phyloP scores from a whole-genome alignment of 2,888 invertebrate species.

The Pelosia muscerda region DNA sequence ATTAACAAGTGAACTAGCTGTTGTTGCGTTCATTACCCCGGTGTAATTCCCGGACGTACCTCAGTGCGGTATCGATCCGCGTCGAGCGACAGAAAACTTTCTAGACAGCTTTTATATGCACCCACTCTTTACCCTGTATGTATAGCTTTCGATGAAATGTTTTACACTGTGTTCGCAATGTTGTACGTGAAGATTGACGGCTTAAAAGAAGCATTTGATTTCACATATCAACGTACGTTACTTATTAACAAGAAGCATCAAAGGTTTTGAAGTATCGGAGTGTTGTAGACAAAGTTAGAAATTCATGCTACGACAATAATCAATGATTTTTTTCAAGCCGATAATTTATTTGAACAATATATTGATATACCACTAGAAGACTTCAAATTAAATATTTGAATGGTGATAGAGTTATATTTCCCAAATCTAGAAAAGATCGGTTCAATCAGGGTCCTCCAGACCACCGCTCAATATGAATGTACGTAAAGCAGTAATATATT shows the following conservation, averaged over 20 bases:
- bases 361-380: no score
- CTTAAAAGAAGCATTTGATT: conserved; percentile 48
- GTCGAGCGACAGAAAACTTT: conserved; percentile 86
- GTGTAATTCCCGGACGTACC: conserved; percentile 77
- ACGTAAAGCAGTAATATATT: not conserved
- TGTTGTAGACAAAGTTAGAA: not conserved
- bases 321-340: not conserved
- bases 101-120: conserved; percentile 88
- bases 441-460: not conserved
- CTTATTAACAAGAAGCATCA: not conserved
- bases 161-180: conserved; percentile 54
- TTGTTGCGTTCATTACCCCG: conserved; percentile 76
- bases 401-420: not conserved
- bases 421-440: not conserved
- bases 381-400: not conserved
- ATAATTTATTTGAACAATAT: not conserved
- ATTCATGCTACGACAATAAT: not conserved
- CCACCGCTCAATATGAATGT: not conserved
- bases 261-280: not conserved
- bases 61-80: conserved; percentile 81
- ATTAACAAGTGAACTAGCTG: conserved; percentile 76
- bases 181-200: conserved; percentile 45
- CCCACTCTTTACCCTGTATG: conserved; percentile 80
- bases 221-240: conserved; percentile 17
- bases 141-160: conserved; percentile 69